Evolutionary conservation across 2,888 invertebrate genomes (phyloP).

Genomic region (Neocrepidodera transversa): DNA sequence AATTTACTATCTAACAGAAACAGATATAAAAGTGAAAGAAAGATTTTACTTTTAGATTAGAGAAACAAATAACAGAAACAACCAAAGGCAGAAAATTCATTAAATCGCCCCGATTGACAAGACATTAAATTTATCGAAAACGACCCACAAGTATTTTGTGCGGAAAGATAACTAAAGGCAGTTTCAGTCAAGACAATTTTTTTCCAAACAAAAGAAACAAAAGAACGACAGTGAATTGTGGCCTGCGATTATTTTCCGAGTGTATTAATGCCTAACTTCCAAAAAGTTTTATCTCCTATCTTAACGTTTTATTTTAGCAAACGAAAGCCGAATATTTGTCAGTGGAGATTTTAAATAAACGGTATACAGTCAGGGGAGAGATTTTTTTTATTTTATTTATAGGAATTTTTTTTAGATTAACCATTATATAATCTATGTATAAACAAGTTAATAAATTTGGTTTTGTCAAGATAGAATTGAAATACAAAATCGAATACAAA

Average conservation of each 20-base stretch:
- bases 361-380: background rate
- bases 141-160: slow-evolving; percentile 15
- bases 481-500: too few relatives aligned
- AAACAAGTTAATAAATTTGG: too few relatives aligned
- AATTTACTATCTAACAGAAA: too few relatives aligned
- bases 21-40: too few relatives aligned
- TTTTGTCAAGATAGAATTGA: too few relatives aligned
- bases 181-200: slow-evolving; percentile 16
- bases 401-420: too few relatives aligned
- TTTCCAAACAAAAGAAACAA: slow-evolving; percentile 25
- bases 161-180: slow-evolving; percentile 17
- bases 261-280: slow-evolving; percentile 22
- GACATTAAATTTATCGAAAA: slow-evolving; percentile 18
- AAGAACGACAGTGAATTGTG: slow-evolving; percentile 23
- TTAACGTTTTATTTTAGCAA: slow-evolving; percentile 8
- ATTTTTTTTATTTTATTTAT: slow-evolving; percentile 38
- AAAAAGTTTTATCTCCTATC: slow-evolving; percentile 25
- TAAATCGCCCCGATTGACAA: slow-evolving; percentile 22
- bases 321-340: slow-evolving; percentile 11
- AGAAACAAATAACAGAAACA: slow-evolving; percentile 14
- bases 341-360: slow-evolving; percentile 3
- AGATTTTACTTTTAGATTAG: background rate
- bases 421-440: too few relatives aligned
- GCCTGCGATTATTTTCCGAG: slow-evolving; percentile 20
- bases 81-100: slow-evolving; percentile 11